Evolutionary conservation across 2,797 vertebrate species (phyloP), one percentile per base, ranked within the genome.

Genomic region (Sebastes aleutianus): DNA sequence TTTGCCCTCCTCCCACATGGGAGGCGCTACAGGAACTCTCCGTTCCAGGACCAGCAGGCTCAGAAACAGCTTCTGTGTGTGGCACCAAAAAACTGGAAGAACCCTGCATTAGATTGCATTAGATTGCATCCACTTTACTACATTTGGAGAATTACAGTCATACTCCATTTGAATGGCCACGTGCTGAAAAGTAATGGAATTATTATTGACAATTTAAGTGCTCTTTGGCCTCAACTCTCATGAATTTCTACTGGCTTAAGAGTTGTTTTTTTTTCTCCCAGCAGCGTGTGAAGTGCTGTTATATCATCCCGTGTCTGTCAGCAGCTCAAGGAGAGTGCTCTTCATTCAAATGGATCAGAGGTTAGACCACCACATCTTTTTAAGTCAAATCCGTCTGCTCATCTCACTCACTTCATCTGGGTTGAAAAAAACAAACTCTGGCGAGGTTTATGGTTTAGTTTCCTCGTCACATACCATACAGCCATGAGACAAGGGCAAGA

Each of bases 271-370:
- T 80, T 81, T 80, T 80, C 43, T 47, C 43, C 39, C 75, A 54
- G 59, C 68, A 64, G 36, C 2, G 2, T 80, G 70, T 84, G 54
- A 88, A 89, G 80, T 64, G 69, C 74, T 78, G 82, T 89, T 88
- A 71, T 79, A 61, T 84, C 83, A 83, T 85, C 24, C 62, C 47
- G 63, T 54, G 53, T 73, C 76, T 76, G 27, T 74, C 70, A 68
- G 64, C 24, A 12, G 50, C 86, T 80, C n/a, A 62, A 79, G 22
- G 32, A 59, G 26, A 87, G 62, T 47, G 72, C 84, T 76, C 85
- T 86, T 56, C 64, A 69, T 58, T 78, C 65, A 82, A 47, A 83
- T 29, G 27, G 80, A 67, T 76, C 68, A 74, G 71, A 72, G 73
- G 74, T 74, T 56, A 76, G 63, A 72, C 47, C 59, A 47, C 14